phyloP scores from a whole-genome alignment of 2,888 invertebrate species.

The Agapostemon virescens region DNA sequence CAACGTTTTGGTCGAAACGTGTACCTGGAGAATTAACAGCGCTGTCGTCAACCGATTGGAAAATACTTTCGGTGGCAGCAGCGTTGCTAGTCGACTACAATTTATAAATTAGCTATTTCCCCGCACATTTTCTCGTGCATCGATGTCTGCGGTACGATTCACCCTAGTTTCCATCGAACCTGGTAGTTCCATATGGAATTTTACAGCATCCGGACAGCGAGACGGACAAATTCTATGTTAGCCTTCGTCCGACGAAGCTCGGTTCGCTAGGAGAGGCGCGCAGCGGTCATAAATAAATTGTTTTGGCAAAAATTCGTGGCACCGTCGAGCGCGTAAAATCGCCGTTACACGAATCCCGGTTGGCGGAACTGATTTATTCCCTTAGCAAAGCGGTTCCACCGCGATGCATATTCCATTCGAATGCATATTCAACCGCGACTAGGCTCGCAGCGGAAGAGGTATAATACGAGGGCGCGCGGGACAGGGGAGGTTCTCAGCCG shows the following conservation, averaged over 20 bases:
- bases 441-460: not conserved
- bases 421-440: constrained; percentile 48
- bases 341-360: not conserved
- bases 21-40: not conserved
- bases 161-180: not conserved
- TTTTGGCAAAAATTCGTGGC: constrained; percentile 36
- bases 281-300: constrained; percentile 18
- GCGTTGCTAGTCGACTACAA: no score
- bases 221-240: not conserved
- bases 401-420: constrained; percentile 45
- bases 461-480: not conserved
- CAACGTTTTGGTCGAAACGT: not conserved
- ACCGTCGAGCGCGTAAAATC: constrained; percentile 10
- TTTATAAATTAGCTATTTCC: no score
- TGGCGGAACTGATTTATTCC: constrained; percentile 44
- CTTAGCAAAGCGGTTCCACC: not conserved
- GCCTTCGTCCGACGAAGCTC: not conserved
- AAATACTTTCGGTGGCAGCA: no score
- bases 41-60: no score
- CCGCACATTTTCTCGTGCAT: not conserved
- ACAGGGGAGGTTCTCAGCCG: not conserved
- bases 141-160: not conserved
- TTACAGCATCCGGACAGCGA: not conserved
- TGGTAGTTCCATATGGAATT: not conserved
- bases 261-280: not conserved